phyloP scores from a whole-genome alignment of 2,113 vertebrate species.

The Marmota flaviventris region DNA sequence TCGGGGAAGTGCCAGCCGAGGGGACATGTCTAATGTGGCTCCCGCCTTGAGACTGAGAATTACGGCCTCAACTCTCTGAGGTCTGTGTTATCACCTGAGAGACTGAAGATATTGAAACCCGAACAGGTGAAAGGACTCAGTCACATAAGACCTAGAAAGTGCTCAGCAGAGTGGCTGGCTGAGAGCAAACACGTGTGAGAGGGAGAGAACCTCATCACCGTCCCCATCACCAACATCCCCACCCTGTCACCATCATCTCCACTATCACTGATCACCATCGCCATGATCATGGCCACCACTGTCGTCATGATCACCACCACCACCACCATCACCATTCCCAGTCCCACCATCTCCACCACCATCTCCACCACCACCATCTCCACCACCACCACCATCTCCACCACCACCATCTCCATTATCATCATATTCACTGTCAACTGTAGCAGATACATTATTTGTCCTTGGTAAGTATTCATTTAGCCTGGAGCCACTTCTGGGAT shows the following conservation, averaged over 20 bases:
- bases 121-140: neutral
- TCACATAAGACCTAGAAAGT: neutral
- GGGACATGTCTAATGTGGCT: fast-evolving
- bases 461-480: neutral
- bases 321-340: too few species aligned
- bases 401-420: neutral
- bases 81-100: neutral
- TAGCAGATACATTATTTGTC: neutral
- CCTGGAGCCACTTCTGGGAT: neutral
- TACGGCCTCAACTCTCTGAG: too few species aligned
- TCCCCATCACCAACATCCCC: neutral
- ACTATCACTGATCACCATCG: neutral
- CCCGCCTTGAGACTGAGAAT: neutral
- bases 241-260: too few species aligned
- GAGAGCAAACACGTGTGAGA: neutral
- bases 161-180: neutral
- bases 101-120: fast-evolving
- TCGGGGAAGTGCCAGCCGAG: fast-evolving
- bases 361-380: too few species aligned
- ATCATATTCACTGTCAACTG: neutral
- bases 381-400: neutral
- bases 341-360: too few species aligned
- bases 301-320: fast-evolving
- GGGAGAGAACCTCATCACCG: fast-evolving
- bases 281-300: neutral